Base-by-base conservation (phyloP, 2,888 invertebrate species). In the Parnassius orleans region DNA sequence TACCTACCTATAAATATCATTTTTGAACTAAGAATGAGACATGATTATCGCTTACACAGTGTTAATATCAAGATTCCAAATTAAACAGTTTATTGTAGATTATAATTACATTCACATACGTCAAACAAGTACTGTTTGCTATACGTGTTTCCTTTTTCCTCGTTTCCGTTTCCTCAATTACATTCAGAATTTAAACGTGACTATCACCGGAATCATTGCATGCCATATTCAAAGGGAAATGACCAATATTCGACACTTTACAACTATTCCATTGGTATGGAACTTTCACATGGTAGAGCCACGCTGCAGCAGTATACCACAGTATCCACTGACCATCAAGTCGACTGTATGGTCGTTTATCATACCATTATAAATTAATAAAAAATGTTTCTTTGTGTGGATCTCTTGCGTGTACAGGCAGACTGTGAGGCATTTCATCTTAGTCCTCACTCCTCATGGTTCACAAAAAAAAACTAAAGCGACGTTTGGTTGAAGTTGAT, bases 31-130 rank as follows among this genome's bases (percentile, higher is more conserved):
- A 15, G 11, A 59, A 59, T 33, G 53, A 41, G 10, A 19, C 53
- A 46, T 59, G 24, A 46, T 52, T 58, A 51, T 42, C 19, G 10
- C 14, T 42, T 19, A 42, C 14, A 9, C 24, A 56, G 57, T 42
- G 33, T 46, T 56, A 46, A 42, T n/a, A n/a, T 14, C 53, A 61
- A 57, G 53, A 50, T 44, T 43, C 53, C 57, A 42, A 57, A 62
- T 50, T 48, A 50, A 53, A 62, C 62, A 53, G 57, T 62, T 62
- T 53, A 50, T 50, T 33, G 47, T 24, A 57, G 42, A 62, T 57
- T 62, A 62, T 62, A 57, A 62, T 57, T 62, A 57, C 57, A 53
- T 50, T 62, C 62, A 47, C 61, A 60, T 19, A 61, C 61, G 52
- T 24, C 33, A 47, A 41, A 46, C 42, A n/a, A 57, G 43, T 48